phyloP scores from a whole-genome alignment of 2,797 vertebrate species.

The Schizothorax lantsangensis region DNA sequence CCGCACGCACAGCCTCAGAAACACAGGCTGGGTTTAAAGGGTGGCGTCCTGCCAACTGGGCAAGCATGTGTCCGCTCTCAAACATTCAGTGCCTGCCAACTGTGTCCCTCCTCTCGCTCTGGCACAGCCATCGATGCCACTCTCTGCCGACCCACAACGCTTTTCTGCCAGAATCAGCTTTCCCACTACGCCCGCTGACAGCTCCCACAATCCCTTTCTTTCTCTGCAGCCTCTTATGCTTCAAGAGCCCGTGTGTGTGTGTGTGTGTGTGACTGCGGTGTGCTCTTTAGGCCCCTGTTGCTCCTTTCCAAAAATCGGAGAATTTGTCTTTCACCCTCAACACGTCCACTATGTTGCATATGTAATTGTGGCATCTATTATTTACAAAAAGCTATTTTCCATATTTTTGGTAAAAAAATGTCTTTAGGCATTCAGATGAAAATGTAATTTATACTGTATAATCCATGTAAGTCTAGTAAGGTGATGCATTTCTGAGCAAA shows the following conservation, averaged over 20 bases:
- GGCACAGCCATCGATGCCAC: slow-evolving; percentile 68
- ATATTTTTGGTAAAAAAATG: not conserved
- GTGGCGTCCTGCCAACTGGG: slow-evolving; percentile 68
- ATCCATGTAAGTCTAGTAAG: not conserved
- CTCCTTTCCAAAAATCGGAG: not conserved
- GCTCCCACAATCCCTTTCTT: slow-evolving; percentile 47
- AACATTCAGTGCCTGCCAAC: slow-evolving; percentile 77
- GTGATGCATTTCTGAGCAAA: not conserved
- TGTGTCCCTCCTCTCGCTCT: slow-evolving; percentile 1
- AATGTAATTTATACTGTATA: not conserved
- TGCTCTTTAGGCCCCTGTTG: slow-evolving; percentile 25
- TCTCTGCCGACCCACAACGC: slow-evolving; percentile 64
- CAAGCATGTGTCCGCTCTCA: slow-evolving; percentile 57
- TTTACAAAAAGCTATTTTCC: not conserved
- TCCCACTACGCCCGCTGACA: slow-evolving; percentile 44
- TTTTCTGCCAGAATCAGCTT: slow-evolving; percentile 62
- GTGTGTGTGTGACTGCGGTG: slow-evolving; percentile 5
- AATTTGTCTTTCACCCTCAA: not conserved
- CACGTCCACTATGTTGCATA: not conserved
- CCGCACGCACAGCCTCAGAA: slow-evolving; percentile 69
- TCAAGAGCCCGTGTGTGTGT: not conserved
- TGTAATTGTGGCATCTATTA: not conserved
- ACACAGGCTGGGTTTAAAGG: slow-evolving; percentile 68
- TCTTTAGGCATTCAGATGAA: not conserved
- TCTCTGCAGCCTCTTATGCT: slow-evolving; percentile 38